Percentiles rank a stretch among this genome's conserved stretches.
phyloP scores from a whole-genome alignment of 2,888 invertebrate genomes.

The Congeria kusceri region DNA sequence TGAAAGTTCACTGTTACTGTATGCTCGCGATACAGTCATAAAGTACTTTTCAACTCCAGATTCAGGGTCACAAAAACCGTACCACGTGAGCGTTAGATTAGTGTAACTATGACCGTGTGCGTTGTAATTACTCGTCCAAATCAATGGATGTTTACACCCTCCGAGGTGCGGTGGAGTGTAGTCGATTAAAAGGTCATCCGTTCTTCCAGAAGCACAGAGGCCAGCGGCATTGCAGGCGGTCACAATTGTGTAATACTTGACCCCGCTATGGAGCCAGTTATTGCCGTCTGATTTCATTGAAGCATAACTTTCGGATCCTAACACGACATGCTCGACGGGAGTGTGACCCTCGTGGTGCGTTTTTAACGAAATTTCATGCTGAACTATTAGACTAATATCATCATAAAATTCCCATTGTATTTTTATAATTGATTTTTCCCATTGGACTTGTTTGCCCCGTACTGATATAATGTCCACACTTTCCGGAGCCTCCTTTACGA shows the following conservation, averaged over 20 bases:
- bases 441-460: slow-evolving; percentile 14
- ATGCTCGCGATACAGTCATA: slow-evolving; percentile 47
- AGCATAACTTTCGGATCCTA: slow-evolving; percentile 41
- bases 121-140: slow-evolving; percentile 37
- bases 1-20: slow-evolving; percentile 56
- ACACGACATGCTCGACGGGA: slow-evolving; percentile 43
- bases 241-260: slow-evolving; percentile 52
- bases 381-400: slow-evolving; percentile 52
- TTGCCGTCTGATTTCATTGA: slow-evolving; percentile 40
- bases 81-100: slow-evolving; percentile 57
- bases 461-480: not conserved
- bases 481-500: slow-evolving; percentile 20
- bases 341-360: slow-evolving; percentile 61
- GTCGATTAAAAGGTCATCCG: slow-evolving; percentile 61
- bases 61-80: slow-evolving; percentile 65
- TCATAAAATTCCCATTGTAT: slow-evolving; percentile 54
- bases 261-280: slow-evolving; percentile 56
- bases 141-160: slow-evolving; percentile 61
- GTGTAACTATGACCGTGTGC: not conserved
- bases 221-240: slow-evolving; percentile 67
- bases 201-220: slow-evolving; percentile 56
- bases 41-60: slow-evolving; percentile 57
- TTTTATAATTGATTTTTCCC: slow-evolving; percentile 61
- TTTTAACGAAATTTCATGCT: slow-evolving; percentile 41
- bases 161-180: slow-evolving; percentile 69